phyloP scores from a whole-genome alignment of 2,797 vertebrate genomes.

The Neosilurus hyrtlii region DNA sequence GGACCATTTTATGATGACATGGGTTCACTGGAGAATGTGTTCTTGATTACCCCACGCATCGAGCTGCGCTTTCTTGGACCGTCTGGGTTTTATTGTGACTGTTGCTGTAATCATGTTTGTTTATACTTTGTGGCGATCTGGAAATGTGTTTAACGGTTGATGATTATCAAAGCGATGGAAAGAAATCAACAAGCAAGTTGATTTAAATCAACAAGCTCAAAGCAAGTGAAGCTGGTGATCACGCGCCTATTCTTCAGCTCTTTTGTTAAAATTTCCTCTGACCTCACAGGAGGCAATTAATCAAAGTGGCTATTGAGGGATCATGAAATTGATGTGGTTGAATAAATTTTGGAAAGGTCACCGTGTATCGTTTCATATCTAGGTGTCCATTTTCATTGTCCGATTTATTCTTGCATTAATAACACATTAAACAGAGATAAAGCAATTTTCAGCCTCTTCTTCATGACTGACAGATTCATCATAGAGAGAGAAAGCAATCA shows the following conservation, averaged over 20 bases:
- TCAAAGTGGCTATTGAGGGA: slow-evolving; percentile 7
- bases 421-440: not conserved
- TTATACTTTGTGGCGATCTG: slow-evolving; percentile 60
- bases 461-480: not conserved
- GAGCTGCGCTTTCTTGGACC: slow-evolving; percentile 10
- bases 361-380: not conserved
- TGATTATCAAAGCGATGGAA: slow-evolving; percentile 46
- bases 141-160: slow-evolving; percentile 56
- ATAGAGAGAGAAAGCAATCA: not conserved
- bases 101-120: slow-evolving; percentile 64
- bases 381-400: not conserved
- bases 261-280: not conserved
- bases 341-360: slow-evolving; percentile 1
- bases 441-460: not conserved
- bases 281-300: slow-evolving; percentile 12
- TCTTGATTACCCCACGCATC: slow-evolving; percentile 8
- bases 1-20: slow-evolving; percentile 20
- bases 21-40: slow-evolving; percentile 17
- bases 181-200: slow-evolving; percentile 56
- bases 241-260: not conserved
- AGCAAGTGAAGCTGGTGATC: slow-evolving; percentile 8
- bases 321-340: not conserved
- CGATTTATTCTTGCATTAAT: slow-evolving; percentile 9
- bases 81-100: slow-evolving; percentile 54
- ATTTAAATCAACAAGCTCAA: slow-evolving; percentile 5